A percentile compares a stretch with the other conserved stretches of the same genome.
Conservation (phyloP, 2,113 vertebrate species). For the Alligator sinensis region DNA sequence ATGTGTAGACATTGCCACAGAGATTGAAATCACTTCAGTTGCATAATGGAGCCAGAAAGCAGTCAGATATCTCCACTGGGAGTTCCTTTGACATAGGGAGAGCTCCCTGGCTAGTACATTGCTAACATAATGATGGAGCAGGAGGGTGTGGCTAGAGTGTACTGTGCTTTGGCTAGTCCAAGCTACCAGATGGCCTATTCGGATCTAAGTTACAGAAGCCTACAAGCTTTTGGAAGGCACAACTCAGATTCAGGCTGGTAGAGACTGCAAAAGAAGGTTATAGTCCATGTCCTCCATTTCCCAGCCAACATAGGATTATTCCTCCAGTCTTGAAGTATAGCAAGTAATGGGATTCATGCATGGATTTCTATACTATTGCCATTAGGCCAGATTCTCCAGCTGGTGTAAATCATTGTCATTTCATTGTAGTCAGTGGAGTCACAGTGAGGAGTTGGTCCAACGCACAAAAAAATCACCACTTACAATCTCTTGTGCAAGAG, state of each 20-base stretch:
- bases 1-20: accelerated
- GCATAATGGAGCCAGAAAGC: background rate
- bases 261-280: conserved; percentile 2
- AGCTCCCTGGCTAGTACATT: background rate
- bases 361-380: background rate
- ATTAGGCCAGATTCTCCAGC: conserved; percentile 19
- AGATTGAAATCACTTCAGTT: background rate
- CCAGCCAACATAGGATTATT: background rate
- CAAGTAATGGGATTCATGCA: conserved; percentile 31
- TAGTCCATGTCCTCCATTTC: conserved; percentile 2
- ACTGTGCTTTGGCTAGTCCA: background rate
- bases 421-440: conserved; percentile 5
- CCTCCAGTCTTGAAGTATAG: conserved; percentile 21
- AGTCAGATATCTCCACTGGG: background rate
- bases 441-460: background rate
- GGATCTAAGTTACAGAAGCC: background rate
- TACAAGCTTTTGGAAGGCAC: conserved; percentile 3
- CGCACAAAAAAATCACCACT: background rate
- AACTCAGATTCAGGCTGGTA: background rate
- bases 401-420: conserved; percentile 19
- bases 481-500: background rate
- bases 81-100: background rate
- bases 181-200: background rate
- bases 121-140: background rate
- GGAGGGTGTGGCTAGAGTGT: background rate